A percentile compares a stretch with the other conserved stretches of the same genome.
These are phyloP conservation scores for Solenopsis invicta DNA, from an alignment of 1,140 invertebrate genomes.

Conservation along the genomic window DNA sequence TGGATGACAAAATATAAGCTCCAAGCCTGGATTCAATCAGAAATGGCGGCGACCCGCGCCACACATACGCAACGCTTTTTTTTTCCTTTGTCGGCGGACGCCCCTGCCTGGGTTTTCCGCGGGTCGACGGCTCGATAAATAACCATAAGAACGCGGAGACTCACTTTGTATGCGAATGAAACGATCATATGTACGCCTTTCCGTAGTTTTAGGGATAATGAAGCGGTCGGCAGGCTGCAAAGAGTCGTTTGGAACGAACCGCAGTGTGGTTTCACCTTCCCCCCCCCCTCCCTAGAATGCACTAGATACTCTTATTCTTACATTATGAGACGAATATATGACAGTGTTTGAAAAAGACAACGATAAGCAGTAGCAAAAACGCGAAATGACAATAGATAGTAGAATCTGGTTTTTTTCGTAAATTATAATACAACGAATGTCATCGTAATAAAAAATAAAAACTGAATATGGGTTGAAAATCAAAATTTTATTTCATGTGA, in stretches of 20 bases:
- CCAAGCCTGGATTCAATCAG: slow-evolving; percentile 82
- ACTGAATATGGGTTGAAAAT: slow-evolving; percentile 18
- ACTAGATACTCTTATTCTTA: slow-evolving; percentile 45
- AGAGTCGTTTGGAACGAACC: slow-evolving; percentile 55
- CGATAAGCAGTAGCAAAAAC: background rate
- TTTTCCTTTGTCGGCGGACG: slow-evolving; percentile 74
- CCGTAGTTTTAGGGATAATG: slow-evolving; percentile 71
- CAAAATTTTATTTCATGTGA: slow-evolving; percentile 34
- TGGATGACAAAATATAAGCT: slow-evolving; percentile 82
- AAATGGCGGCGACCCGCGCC: slow-evolving; percentile 80
- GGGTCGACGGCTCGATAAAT: slow-evolving; percentile 79
- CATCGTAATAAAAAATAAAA: slow-evolving; percentile 44
- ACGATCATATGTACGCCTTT: slow-evolving; percentile 78
- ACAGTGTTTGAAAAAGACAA: background rate
- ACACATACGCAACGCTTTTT: slow-evolving; percentile 73
- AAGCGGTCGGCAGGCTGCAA: slow-evolving; percentile 69
- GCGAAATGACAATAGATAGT: slow-evolving; percentile 6
- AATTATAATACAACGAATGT: slow-evolving; percentile 24
- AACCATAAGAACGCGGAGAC: slow-evolving; percentile 81
- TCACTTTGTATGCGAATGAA: slow-evolving; percentile 79
- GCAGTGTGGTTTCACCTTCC: slow-evolving; percentile 42
- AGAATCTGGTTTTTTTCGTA: slow-evolving; percentile 1
- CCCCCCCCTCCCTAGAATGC: background rate
- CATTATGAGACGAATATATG: slow-evolving; percentile 18
- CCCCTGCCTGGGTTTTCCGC: slow-evolving; percentile 66